Conservation (phyloP, 2,888 invertebrate genomes). For the Yponomeuta plumbellus region DNA sequence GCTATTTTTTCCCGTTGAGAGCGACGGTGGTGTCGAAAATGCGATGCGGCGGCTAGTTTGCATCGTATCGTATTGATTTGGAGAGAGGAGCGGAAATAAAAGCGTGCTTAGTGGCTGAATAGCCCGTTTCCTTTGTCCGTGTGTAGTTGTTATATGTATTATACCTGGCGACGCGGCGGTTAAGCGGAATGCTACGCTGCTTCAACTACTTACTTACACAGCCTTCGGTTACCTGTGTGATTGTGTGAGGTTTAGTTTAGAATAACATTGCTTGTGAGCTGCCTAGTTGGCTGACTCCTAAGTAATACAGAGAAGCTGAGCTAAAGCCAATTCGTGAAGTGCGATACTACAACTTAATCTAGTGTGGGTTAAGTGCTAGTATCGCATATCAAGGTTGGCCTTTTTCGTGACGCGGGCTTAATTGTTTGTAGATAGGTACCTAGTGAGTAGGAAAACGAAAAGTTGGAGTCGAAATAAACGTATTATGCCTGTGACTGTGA, state of each 20-base stretch:
- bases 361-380: too few relatives aligned
- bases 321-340: too few relatives aligned
- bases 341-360: too few relatives aligned
- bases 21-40: conserved; percentile 50
- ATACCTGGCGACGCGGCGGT: neutral
- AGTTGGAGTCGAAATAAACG: too few relatives aligned
- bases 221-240: neutral
- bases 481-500: too few relatives aligned
- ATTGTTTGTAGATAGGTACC: too few relatives aligned
- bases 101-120: neutral
- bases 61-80: conserved; percentile 58
- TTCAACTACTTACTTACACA: neutral
- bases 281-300: too few relatives aligned
- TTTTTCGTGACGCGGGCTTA: too few relatives aligned
- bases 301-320: too few relatives aligned
- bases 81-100: conserved; percentile 18
- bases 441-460: too few relatives aligned
- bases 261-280: too few relatives aligned
- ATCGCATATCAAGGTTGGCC: too few relatives aligned
- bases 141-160: neutral
- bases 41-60: conserved; percentile 1
- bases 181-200: neutral
- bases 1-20: conserved; percentile 67
- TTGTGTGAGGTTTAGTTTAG: neutral
- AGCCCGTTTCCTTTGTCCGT: neutral